Conservation (phyloP, 2,113 vertebrate genomes). For the Typhlomys cinereus region DNA sequence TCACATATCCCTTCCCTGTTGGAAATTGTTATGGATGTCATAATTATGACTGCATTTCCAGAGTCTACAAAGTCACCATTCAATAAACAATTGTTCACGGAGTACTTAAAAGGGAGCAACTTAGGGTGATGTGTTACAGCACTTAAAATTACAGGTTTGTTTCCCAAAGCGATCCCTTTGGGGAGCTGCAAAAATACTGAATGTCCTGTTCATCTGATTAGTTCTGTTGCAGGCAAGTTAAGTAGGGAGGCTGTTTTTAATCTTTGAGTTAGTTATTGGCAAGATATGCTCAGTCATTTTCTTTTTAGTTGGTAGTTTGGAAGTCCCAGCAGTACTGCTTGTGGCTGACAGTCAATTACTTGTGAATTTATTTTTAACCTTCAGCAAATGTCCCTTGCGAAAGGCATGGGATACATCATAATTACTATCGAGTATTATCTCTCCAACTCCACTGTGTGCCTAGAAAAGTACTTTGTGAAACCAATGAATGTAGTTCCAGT, state of each 20-base stretch:
- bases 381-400: constrained; percentile 65
- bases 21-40: neutral
- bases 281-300: constrained; percentile 59
- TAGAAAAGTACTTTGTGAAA: constrained; percentile 48
- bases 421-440: constrained; percentile 53
- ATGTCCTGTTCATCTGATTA: constrained; percentile 20
- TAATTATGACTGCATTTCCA: neutral
- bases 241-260: constrained; percentile 43
- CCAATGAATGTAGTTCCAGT: constrained; percentile 15
- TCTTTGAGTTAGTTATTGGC: constrained; percentile 43
- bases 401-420: constrained; percentile 37
- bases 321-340: constrained; percentile 53
- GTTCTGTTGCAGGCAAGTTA: constrained; percentile 32
- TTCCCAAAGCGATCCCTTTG: neutral
- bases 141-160: constrained; percentile 17
- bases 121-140: neutral
- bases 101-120: neutral
- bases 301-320: constrained; percentile 54
- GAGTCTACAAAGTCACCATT: neutral
- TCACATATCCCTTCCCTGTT: neutral
- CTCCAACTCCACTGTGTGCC: constrained; percentile 7
- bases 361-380: constrained; percentile 78
- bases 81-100: neutral
- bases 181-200: constrained; percentile 25
- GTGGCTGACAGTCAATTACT: constrained; percentile 70